Conservation (phyloP, 2,797 vertebrate species). For the Hydrophis major region DNA sequence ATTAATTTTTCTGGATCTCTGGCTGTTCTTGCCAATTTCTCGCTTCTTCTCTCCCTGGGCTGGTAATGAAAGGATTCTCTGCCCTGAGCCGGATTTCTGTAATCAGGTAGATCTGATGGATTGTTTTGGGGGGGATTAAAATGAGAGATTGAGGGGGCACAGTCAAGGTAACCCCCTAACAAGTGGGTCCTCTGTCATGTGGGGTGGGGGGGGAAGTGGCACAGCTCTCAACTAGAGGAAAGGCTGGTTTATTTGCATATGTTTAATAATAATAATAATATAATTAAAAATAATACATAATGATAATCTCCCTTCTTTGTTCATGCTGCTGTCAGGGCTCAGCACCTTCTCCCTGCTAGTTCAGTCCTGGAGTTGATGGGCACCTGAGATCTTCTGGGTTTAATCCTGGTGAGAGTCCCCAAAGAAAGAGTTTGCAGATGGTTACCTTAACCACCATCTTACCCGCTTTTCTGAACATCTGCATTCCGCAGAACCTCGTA, state of each 20-base stretch:
- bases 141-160: background rate
- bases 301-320: background rate
- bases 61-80: background rate
- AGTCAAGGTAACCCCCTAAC: background rate
- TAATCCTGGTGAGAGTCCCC: background rate
- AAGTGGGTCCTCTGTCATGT: background rate
- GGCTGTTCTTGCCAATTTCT: background rate
- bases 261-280: background rate
- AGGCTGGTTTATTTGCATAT: background rate
- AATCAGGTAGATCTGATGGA: background rate
- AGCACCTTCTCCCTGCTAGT: background rate
- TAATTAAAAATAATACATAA: no score
- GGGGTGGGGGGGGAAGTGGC: background rate
- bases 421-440: background rate
- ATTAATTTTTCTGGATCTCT: background rate
- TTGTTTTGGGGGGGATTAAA: background rate
- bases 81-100: background rate
- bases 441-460: background rate
- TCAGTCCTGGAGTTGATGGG: background rate
- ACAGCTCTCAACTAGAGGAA: background rate
- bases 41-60: background rate
- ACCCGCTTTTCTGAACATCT: background rate
- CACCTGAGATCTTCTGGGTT: background rate
- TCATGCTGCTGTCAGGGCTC: background rate
- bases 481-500: fast-evolving